Evolutionary conservation across 2,888 invertebrate genomes (phyloP), one percentile per base, ranked within the genome.

Genomic region (Dasypolia templi): DNA sequence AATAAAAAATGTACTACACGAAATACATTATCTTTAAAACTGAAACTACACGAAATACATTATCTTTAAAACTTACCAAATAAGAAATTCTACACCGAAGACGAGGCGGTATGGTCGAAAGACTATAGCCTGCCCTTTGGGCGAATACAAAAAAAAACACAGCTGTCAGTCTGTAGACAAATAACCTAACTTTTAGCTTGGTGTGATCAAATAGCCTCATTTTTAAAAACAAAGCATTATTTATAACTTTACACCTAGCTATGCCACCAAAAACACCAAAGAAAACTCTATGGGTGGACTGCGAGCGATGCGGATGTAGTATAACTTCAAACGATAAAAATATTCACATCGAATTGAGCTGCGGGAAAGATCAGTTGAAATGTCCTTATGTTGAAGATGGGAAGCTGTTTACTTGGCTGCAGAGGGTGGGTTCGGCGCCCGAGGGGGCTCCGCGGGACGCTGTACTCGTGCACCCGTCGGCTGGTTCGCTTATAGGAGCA

Each of bases 221-320:
- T 62, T 46, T 19, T 53, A 4, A 61, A 68, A 84, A 51, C 22
- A 76, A 35, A 9, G 11, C 26, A 35, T 42, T 56, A n/a, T 49
- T 70, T 22, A 9, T 29, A 19, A 55, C 26, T 51, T 19, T 32
- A 22, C 63, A 11, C 69, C 9, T 46, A 70, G 79, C 75, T 22
- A 93, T 92, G 92, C 90, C 95, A 17, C 95, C 95, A 44, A 97
- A 97, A 93, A 90, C 91, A 74, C 93, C 92, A 71, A 97, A 97
- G 89, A 96, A 96, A 77, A 94, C 96, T 3, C 90, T 95, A 11
- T 98, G 97, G 97, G 94, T 96, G 32, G 96, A 96, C 70, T 98
- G 98, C 89, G 97, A 97, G 59, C 95, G 93, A 55, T 98, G 98
- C 88, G 92, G 94, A 7, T 94, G 96, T 63, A 95, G 92, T 80